A percentile compares a stretch with the other conserved stretches of the same genome.
Evolutionary conservation across 2,113 vertebrate genomes (phyloP).

Genomic region (Chiloscyllium plagiosum): DNA sequence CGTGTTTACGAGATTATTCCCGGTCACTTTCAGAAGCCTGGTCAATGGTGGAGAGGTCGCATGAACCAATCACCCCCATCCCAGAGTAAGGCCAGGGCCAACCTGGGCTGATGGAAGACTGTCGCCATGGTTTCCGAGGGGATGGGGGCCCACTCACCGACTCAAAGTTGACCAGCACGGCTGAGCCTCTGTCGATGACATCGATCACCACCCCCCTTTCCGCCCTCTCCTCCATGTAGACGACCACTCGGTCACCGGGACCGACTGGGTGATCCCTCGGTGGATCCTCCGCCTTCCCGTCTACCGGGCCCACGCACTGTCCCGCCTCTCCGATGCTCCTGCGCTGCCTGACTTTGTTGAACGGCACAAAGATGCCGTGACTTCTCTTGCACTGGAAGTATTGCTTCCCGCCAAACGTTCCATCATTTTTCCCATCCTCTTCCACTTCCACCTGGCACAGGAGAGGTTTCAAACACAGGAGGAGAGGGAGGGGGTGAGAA

Average conservation of each 20-base stretch:
- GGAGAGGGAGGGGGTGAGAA: background rate
- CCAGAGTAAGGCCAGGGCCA: background rate
- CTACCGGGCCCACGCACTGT: background rate
- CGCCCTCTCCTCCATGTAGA: constrained; percentile 47
- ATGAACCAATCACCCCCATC: background rate
- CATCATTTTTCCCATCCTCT: constrained; percentile 53
- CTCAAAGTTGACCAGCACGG: constrained; percentile 46
- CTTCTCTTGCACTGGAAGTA: constrained; percentile 56
- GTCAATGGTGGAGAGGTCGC: background rate
- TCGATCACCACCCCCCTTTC: constrained; percentile 61
- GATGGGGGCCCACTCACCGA: constrained; percentile 47
- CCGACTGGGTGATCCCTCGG: constrained; percentile 40
- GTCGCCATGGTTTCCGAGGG: background rate
- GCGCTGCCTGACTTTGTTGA: constrained; percentile 53
- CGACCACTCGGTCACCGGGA: constrained; percentile 64
- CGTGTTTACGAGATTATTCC: background rate
- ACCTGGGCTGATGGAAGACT: background rate
- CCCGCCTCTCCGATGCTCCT: background rate
- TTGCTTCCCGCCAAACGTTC: background rate
- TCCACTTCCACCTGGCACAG: constrained; percentile 56
- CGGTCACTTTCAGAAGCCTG: background rate
- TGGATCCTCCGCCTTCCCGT: accelerated
- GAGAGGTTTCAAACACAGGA: background rate
- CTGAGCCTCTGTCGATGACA: constrained; percentile 41
- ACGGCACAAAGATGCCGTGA: constrained; percentile 61